Evolutionary conservation across 2,797 vertebrate species (phyloP).

Genomic region (Channallabes apus): DNA sequence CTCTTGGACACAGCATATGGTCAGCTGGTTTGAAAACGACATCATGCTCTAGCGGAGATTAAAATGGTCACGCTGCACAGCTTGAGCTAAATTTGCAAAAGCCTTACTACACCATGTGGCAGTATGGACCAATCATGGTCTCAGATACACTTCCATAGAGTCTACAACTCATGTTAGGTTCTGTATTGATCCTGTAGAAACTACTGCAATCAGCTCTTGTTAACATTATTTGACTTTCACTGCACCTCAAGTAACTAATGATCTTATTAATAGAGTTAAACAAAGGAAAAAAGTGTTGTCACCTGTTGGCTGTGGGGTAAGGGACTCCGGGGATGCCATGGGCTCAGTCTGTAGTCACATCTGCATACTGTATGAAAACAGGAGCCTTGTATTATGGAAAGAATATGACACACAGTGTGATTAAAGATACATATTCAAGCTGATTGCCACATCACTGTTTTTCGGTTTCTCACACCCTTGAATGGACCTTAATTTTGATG

Average conservation of each 20-base stretch:
- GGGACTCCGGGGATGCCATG: constrained; percentile 59
- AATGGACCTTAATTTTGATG: background rate
- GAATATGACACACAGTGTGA: constrained; percentile 9
- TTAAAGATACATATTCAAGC: constrained; percentile 7
- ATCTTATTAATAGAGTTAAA: background rate
- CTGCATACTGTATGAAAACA: constrained; percentile 53
- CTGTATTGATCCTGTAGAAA: background rate
- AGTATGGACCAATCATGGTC: background rate
- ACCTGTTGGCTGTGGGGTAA: constrained; percentile 53
- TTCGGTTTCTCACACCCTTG: background rate
- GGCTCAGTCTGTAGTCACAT: constrained; percentile 54
- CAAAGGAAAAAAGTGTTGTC: constrained; percentile 20
- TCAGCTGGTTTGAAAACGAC: constrained; percentile 43
- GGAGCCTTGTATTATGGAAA: constrained; percentile 24
- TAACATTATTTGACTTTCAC: constrained; percentile 8
- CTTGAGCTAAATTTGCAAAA: constrained; percentile 30
- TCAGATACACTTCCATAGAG: constrained; percentile 13
- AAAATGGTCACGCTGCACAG: constrained; percentile 43
- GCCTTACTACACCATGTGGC: constrained; percentile 6
- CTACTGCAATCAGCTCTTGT: background rate
- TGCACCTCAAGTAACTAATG: background rate
- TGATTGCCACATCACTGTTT: constrained; percentile 22
- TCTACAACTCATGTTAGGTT: background rate
- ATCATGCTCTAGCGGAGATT: constrained; percentile 43
- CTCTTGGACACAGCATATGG: constrained; percentile 55